Conservation (phyloP, 64 coral and sea anemone species). For the Actinia tenebrosa region DNA sequence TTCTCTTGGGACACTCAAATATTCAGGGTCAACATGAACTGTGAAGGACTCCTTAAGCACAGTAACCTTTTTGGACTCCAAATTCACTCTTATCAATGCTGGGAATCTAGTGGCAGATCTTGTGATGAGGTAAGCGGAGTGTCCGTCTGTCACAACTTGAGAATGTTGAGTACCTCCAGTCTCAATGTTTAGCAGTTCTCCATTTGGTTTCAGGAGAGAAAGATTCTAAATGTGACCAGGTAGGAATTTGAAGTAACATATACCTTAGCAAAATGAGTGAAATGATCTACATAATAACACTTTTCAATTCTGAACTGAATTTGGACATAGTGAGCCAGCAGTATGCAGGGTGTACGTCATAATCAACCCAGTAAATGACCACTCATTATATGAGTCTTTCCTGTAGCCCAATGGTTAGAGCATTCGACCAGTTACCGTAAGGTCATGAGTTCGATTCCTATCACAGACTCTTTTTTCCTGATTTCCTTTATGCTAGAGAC, state of each 20-base stretch:
- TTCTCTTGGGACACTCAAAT: constrained; percentile 66
- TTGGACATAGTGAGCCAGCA: no score
- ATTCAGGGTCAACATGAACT: constrained; percentile 41
- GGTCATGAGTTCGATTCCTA: no score
- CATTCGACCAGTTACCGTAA: no score
- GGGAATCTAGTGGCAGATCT: constrained; percentile 41
- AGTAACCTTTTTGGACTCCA: constrained; percentile 31
- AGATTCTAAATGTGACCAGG: constrained; percentile 33
- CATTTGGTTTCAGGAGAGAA: constrained; percentile 43
- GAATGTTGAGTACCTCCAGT: constrained; percentile 48
- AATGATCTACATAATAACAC: no score
- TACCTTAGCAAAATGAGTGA: no score
- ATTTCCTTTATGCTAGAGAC: no score
- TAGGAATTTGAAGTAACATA: not conserved
- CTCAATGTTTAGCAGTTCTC: constrained; percentile 41
- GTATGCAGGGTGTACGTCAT: no score
- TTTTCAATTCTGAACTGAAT: not conserved
- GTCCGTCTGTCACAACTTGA: constrained; percentile 49
- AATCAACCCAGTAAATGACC: no score
- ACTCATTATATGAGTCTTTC: no score
- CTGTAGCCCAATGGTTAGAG: no score
- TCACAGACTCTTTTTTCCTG: no score
- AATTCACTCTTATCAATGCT: constrained; percentile 59
- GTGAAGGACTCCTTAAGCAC: constrained; percentile 45
- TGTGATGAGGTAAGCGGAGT: constrained; percentile 54